These are phyloP conservation scores for Huso huso DNA, from an alignment of 2,797 vertebrate species.

Conservation along the genomic window DNA sequence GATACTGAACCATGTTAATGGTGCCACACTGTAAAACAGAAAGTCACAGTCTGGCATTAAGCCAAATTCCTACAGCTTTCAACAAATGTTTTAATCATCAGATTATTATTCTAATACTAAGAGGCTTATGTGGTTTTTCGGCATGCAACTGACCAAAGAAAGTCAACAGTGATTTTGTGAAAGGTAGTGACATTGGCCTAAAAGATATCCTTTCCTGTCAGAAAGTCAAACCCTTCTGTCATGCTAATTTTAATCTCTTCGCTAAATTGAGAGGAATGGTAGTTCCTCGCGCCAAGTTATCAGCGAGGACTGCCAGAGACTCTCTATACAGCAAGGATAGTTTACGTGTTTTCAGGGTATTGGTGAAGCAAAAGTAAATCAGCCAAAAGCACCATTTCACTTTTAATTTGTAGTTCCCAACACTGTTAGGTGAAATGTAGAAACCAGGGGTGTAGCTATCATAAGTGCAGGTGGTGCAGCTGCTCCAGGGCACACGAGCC, in stretches of 20 bases:
- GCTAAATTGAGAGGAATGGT: background rate
- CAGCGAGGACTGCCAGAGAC: too few relatives aligned
- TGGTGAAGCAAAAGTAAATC: too few relatives aligned
- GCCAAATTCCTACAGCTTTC: conserved; percentile 58
- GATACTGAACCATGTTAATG: too few relatives aligned
- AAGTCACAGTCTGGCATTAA: conserved; percentile 55
- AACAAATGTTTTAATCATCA: conserved; percentile 53
- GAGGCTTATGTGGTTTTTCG: conserved; percentile 50
- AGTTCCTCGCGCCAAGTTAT: too few relatives aligned
- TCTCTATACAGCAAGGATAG: too few relatives aligned
- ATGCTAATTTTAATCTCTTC: conserved; percentile 10
- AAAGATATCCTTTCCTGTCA: conserved; percentile 46
- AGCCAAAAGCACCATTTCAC: too few relatives aligned
- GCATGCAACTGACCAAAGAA: conserved; percentile 46
- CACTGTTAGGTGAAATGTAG: too few relatives aligned
- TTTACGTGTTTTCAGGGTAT: too few relatives aligned
- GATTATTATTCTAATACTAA: conserved; percentile 52
- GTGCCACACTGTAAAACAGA: conserved; percentile 39
- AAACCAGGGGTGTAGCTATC: too few relatives aligned
- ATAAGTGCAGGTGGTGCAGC: too few relatives aligned
- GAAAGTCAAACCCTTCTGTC: conserved; percentile 40
- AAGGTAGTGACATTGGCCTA: conserved; percentile 35
- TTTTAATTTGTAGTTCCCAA: too few relatives aligned
- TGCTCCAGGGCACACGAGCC: too few relatives aligned
- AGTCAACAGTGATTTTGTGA: conserved; percentile 49